Evolutionary conservation across 2,797 vertebrate species (phyloP).

Genomic region (Enteromius unitaeniatus): DNA sequence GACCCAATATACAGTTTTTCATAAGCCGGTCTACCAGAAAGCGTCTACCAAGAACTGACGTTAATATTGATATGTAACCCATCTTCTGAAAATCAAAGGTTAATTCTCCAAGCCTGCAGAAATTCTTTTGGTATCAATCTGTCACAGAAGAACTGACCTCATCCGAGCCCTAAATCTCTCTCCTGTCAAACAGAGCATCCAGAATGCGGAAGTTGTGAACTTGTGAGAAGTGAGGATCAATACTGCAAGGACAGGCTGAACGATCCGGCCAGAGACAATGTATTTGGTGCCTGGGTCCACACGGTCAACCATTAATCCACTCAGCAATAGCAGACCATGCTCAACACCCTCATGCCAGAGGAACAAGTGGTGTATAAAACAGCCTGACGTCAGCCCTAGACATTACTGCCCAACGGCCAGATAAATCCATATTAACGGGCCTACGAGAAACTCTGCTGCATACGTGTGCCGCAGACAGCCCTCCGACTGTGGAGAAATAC

Average conservation of each 20-base stretch:
- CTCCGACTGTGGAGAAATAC: constrained; percentile 70
- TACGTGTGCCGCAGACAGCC: constrained; percentile 54
- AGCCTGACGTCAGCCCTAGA: constrained; percentile 74
- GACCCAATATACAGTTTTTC: neutral
- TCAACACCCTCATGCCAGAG: constrained; percentile 62
- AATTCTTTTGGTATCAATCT: constrained; percentile 75
- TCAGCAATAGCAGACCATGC: constrained; percentile 47
- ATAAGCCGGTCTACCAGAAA: neutral
- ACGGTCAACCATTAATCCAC: constrained; percentile 77
- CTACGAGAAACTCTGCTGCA: constrained; percentile 75
- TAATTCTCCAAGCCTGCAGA: constrained; percentile 71
- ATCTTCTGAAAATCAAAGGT: constrained; percentile 70
- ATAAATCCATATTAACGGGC: constrained; percentile 82
- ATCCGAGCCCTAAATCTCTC: constrained; percentile 81
- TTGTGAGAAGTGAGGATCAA: constrained; percentile 78
- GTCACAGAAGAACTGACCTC: constrained; percentile 77
- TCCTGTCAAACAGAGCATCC: constrained; percentile 76
- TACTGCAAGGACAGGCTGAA: constrained; percentile 80
- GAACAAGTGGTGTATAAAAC: constrained; percentile 71
- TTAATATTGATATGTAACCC: constrained; percentile 69
- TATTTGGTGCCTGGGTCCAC: constrained; percentile 67
- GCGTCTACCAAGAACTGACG: constrained; percentile 62
- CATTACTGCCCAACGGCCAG: constrained; percentile 69
- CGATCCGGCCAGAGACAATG: constrained; percentile 75
- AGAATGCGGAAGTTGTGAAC: constrained; percentile 82